Evolutionary conservation across 2,113 vertebrate genomes (phyloP).

Genomic region (Chunga burmeisteri): DNA sequence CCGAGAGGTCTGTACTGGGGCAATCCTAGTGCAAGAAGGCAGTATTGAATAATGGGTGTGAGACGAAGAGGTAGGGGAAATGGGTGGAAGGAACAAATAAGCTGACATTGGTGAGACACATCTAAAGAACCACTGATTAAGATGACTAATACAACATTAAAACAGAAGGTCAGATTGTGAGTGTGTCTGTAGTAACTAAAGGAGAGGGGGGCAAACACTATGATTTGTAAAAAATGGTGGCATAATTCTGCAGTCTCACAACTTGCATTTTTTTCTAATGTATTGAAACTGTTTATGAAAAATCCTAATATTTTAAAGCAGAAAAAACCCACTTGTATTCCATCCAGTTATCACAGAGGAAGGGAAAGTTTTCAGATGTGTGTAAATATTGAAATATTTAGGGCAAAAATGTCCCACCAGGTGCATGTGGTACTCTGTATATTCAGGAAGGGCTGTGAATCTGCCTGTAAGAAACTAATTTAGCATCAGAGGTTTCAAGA

Average conservation of each 20-base stretch:
- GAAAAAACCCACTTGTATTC: rapidly evolving
- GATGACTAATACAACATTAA: background rate
- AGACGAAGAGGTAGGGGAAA: background rate
- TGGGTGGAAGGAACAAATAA: background rate
- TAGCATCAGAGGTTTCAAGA: background rate
- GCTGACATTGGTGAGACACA: background rate
- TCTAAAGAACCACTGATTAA: background rate
- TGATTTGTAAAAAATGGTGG: background rate
- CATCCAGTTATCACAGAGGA: background rate
- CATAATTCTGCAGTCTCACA: background rate
- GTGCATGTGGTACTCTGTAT: background rate
- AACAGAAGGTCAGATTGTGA: background rate
- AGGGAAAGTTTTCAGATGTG: background rate
- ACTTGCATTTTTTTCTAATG: background rate
- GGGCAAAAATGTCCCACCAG: background rate
- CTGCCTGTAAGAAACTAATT: background rate
- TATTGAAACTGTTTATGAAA: background rate
- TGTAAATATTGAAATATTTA: background rate
- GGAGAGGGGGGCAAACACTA: background rate
- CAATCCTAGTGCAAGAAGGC: background rate
- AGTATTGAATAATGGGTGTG: background rate
- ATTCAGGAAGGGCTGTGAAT: background rate
- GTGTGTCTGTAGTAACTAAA: background rate
- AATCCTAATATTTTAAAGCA: background rate
- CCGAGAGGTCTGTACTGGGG: background rate